Conservation (phyloP, 2,113 vertebrate genomes). For the Misgurnus mizolepis region DNA sequence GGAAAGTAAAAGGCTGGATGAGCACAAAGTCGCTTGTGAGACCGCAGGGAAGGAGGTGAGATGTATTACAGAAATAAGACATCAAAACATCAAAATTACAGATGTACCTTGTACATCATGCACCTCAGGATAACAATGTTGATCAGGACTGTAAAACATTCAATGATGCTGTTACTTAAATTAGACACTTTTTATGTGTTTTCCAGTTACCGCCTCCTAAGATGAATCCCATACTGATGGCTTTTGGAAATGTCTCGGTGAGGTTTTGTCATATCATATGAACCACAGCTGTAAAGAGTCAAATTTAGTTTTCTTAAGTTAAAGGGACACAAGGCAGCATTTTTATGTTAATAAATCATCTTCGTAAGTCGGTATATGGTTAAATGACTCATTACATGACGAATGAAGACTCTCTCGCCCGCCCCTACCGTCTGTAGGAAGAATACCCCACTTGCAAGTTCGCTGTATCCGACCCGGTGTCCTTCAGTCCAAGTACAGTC, state of each 20-base stretch:
- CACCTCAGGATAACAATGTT: no score
- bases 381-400: no score
- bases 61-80: background rate
- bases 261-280: slow-evolving; percentile 58
- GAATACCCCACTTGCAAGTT: no score
- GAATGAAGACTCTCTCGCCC: no score
- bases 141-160: no score
- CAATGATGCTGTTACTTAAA: background rate
- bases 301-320: background rate
- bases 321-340: no score
- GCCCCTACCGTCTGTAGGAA: no score
- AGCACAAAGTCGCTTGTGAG: slow-evolving; percentile 82
- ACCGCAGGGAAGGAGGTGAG: slow-evolving; percentile 86
- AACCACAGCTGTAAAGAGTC: background rate
- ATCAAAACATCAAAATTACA: background rate
- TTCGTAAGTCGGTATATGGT: no score
- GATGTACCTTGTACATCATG: no score
- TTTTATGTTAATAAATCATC: no score
- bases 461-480: no score
- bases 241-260: slow-evolving; percentile 87
- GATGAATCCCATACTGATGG: slow-evolving; percentile 85
- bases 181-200: slow-evolving; percentile 28
- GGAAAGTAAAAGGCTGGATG: slow-evolving; percentile 83
- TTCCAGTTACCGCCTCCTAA: slow-evolving; percentile 82
- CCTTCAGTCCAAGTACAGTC: no score